These are phyloP conservation scores for Caenorhabditis japonica DNA, from an alignment of 2,888 invertebrate genomes.

Conservation along the genomic window DNA sequence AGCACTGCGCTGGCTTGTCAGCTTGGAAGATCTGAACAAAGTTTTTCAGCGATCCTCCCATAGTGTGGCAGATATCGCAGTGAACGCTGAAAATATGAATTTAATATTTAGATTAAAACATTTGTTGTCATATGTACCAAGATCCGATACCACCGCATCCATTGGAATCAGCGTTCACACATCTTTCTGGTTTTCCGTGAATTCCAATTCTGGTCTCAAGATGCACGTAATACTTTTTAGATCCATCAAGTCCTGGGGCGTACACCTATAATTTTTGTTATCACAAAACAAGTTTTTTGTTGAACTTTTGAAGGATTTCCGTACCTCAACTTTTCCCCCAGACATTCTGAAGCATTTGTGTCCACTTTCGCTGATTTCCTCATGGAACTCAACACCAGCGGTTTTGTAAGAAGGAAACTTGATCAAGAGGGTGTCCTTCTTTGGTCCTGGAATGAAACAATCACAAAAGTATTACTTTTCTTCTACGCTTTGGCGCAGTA, in stretches of 20 bases:
- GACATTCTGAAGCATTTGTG: slow-evolving; percentile 76
- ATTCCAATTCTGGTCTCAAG: slow-evolving; percentile 76
- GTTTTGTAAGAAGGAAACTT: slow-evolving; percentile 76
- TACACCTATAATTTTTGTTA: slow-evolving; percentile 24
- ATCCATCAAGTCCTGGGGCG: slow-evolving; percentile 65
- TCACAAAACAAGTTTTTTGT: not conserved
- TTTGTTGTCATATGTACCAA: slow-evolving; percentile 56
- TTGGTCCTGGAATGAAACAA: slow-evolving; percentile 57
- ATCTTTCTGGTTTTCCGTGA: slow-evolving; percentile 76
- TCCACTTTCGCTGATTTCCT: slow-evolving; percentile 61
- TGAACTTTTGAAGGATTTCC: not conserved
- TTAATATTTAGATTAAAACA: not conserved
- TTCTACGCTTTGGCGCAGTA: slow-evolving; percentile 28
- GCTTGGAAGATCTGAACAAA: slow-evolving; percentile 76
- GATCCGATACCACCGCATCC: slow-evolving; percentile 77
- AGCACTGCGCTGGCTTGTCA: slow-evolving; percentile 74
- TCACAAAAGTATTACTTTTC: no score
- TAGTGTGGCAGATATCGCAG: slow-evolving; percentile 75
- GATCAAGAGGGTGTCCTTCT: slow-evolving; percentile 70
- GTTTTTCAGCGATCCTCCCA: slow-evolving; percentile 72
- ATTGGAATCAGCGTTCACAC: slow-evolving; percentile 75
- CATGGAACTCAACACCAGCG: slow-evolving; percentile 65
- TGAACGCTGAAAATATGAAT: slow-evolving; percentile 59
- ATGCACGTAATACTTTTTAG: slow-evolving; percentile 76
- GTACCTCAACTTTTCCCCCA: slow-evolving; percentile 75